Evolutionary conservation across 2,113 vertebrate species (phyloP), one percentile per base, ranked within the genome.

Genomic region (Eclectus roratus): DNA sequence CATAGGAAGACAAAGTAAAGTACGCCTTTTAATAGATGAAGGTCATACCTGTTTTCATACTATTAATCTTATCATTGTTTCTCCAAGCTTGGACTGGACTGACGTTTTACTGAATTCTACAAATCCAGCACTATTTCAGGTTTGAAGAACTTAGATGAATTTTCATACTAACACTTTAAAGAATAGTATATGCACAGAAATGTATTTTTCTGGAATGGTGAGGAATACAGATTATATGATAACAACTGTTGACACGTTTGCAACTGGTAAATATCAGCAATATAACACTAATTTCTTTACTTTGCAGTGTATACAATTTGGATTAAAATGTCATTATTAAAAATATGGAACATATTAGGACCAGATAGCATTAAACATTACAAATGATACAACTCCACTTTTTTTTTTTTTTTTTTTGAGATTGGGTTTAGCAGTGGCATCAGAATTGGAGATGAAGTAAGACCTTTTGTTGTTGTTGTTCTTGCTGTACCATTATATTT

Each of bases 381-480:
- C 1, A 1, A 50, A 20, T 39, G 0, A 31, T 29, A 70, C 15
- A 76, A 13, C 11, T 28, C 13, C 8, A 18, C 9, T 4, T 37
- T 39, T 4, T 55, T 55, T 72, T 35, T 12, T 37, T 49, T 71
- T 55, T 72, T 50, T 55, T 55, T 31, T 80, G 17, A 49, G 9
- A n/a, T 28, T 70, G 11, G 9, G 25, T 56, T 74, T 63, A 37
- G 31, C 46, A 31, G 11, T 60, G 35, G 11, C 13, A 29, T 39
- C 56, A 18, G 44, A 90, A 41, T 37, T 43, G 29, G 27, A 77
- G 23, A 27, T 29, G 33, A 85, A 50, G 5, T 27, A 65, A 2
- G 0, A 41, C 25, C 4, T 0, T 20, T 2, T 55, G 8, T 27
- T 49, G 39, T 35, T 61, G 33, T 20, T 47, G n/a, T 41, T 66